phyloP scores from a whole-genome alignment of 2,888 invertebrate species.

The Cephus pygmeus region DNA sequence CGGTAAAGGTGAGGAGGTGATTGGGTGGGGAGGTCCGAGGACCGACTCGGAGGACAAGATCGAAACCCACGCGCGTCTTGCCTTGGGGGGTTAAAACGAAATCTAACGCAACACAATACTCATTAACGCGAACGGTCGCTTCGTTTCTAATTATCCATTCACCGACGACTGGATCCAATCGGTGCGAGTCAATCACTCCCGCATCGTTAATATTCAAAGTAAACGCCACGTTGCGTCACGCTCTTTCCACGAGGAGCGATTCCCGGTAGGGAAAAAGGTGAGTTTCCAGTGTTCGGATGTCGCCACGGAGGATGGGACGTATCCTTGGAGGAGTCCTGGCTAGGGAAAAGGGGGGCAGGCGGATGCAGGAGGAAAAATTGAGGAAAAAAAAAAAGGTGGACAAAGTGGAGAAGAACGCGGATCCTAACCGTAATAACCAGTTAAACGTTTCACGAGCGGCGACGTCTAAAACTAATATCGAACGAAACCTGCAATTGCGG shows the following conservation, averaged over 20 bases:
- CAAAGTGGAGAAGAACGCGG: not conserved
- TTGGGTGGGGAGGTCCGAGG: not conserved
- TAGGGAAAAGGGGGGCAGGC: conserved; percentile 15
- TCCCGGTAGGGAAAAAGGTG: not conserved
- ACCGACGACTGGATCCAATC: conserved; percentile 21
- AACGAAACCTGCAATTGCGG: conserved; percentile 60
- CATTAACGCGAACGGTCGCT: conserved; percentile 39
- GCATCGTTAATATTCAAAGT: conserved; percentile 11
- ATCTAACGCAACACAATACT: conserved; percentile 27
- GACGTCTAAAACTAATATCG: conserved; percentile 63
- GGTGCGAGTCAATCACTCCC: conserved; percentile 13
- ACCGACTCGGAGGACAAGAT: not conserved
- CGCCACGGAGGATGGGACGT: not conserved
- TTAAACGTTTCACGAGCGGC: conserved; percentile 51
- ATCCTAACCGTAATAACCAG: conserved; percentile 60
- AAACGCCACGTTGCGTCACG: not conserved
- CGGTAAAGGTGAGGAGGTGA: not conserved
- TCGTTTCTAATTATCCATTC: conserved; percentile 46
- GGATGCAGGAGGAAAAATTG: conserved; percentile 32
- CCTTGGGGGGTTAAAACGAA: conserved; percentile 17
- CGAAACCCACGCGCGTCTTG: not conserved
- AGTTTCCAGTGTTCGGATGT: not conserved
- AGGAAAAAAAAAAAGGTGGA: conserved; percentile 18
- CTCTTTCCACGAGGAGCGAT: not conserved
- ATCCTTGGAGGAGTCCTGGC: not conserved